These are phyloP conservation scores for Austrofundulus limnaeus DNA, from an alignment of 2,113 vertebrate genomes.

Conservation along the genomic window DNA sequence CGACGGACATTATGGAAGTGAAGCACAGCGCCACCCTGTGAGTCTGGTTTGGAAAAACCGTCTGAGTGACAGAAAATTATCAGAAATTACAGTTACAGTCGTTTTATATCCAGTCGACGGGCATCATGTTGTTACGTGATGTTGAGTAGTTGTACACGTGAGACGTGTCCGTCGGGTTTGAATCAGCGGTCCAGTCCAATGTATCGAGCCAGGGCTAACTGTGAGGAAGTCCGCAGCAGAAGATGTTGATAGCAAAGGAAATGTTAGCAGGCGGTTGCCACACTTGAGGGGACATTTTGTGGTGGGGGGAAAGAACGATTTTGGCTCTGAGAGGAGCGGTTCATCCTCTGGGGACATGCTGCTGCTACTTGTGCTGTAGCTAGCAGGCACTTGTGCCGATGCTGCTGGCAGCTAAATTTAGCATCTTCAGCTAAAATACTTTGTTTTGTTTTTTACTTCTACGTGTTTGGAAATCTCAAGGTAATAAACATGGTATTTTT, in stretches of 20 bases:
- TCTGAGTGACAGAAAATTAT: conserved; percentile 41
- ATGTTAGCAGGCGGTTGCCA: background rate
- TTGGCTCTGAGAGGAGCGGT: background rate
- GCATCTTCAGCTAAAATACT: conserved; percentile 17
- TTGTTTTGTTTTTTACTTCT: background rate
- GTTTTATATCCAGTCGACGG: too few species aligned
- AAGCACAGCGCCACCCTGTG: conserved; percentile 68
- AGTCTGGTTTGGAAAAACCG: conserved; percentile 63
- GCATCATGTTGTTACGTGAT: too few species aligned
- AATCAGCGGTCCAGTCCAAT: conserved; percentile 3
- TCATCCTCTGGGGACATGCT: conserved; percentile 6
- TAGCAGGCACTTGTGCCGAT: conserved; percentile 24
- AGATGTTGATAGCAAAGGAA: conserved; percentile 1
- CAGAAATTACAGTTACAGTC: conserved; percentile 1
- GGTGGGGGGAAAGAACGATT: background rate
- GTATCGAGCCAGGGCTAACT: background rate
- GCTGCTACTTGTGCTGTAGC: conserved; percentile 15
- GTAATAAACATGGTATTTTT: conserved; percentile 17
- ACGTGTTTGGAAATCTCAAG: conserved; percentile 24
- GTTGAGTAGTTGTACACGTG: background rate
- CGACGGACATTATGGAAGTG: background rate
- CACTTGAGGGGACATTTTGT: conserved; percentile 22
- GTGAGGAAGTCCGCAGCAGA: background rate
- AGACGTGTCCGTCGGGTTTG: background rate
- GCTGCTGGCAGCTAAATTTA: conserved; percentile 52